Percentiles rank a stretch among this genome's conserved stretches.
Conservation (phyloP, 2,113 vertebrate genomes). For the Leucosticte australis region DNA sequence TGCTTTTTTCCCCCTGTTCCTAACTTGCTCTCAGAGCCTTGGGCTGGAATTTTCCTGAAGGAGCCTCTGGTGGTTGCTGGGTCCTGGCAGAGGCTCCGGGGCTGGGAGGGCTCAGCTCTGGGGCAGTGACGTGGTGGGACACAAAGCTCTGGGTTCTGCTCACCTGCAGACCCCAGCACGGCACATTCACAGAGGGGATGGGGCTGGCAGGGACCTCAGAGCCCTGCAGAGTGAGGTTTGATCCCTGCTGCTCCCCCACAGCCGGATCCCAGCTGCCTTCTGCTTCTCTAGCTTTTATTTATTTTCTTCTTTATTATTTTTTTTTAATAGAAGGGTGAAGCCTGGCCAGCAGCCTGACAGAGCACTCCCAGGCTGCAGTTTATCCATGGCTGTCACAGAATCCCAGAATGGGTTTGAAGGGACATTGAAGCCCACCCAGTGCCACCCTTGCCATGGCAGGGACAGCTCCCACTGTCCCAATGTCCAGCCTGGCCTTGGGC, state of each 20-base stretch:
- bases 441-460: background rate
- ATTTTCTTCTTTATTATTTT: too few species aligned
- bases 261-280: background rate
- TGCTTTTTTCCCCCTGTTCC: background rate
- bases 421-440: background rate
- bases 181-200: rapidly evolving
- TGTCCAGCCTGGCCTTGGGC: background rate
- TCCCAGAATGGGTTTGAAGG: too few species aligned
- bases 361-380: too few species aligned
- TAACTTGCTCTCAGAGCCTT: constrained; percentile 23
- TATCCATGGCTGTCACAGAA: too few species aligned
- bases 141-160: background rate
- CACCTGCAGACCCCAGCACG: rapidly evolving
- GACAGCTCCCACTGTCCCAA: background rate
- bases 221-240: background rate
- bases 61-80: background rate
- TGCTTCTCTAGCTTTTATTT: background rate
- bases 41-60: constrained; percentile 26
- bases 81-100: background rate
- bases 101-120: background rate
- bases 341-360: too few species aligned
- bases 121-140: rapidly evolving
- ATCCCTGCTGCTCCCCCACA: background rate
- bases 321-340: too few species aligned
- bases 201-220: background rate